Percentiles rank a stretch among this genome's conserved stretches.
Evolutionary conservation across 2,888 invertebrate genomes (phyloP).

Genomic region (Dimorphilus gyrociliatus): DNA sequence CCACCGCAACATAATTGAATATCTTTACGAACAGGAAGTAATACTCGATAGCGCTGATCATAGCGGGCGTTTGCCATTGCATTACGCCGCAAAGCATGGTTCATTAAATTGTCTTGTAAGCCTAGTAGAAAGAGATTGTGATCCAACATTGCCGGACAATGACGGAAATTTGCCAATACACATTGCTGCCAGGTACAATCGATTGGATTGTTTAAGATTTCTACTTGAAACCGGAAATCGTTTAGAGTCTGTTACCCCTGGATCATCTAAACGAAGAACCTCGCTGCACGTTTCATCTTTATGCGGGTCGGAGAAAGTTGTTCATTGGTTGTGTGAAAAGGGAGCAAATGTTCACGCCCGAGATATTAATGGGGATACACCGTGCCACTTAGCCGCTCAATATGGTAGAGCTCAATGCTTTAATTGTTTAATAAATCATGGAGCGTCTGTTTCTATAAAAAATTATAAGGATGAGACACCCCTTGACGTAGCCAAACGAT

Average conservation of each 20-base stretch:
- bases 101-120: constrained; percentile 21
- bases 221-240: constrained; percentile 28
- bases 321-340: constrained; percentile 33
- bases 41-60: constrained; percentile 26
- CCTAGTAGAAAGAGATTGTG: constrained; percentile 28
- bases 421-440: constrained; percentile 31
- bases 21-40: constrained; percentile 26
- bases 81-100: constrained; percentile 32
- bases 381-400: constrained; percentile 27
- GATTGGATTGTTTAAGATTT: constrained; percentile 27
- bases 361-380: constrained; percentile 28
- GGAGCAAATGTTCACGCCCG: constrained; percentile 21
- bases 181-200: constrained; percentile 25
- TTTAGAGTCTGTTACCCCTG: too few relatives aligned
- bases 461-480: constrained; percentile 25
- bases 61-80: constrained; percentile 27
- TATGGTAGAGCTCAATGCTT: constrained; percentile 28
- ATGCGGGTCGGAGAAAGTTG: constrained; percentile 22
- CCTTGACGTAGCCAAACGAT: constrained; percentile 23
- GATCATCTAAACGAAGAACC: too few relatives aligned
- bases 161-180: constrained; percentile 27
- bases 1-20: constrained; percentile 23
- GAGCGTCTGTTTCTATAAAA: constrained; percentile 16
- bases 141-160: constrained; percentile 24
- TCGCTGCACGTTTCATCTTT: too few relatives aligned